Evolutionary conservation across 2,888 invertebrate genomes (phyloP).

Genomic region (Entomobrya multifasciata): DNA sequence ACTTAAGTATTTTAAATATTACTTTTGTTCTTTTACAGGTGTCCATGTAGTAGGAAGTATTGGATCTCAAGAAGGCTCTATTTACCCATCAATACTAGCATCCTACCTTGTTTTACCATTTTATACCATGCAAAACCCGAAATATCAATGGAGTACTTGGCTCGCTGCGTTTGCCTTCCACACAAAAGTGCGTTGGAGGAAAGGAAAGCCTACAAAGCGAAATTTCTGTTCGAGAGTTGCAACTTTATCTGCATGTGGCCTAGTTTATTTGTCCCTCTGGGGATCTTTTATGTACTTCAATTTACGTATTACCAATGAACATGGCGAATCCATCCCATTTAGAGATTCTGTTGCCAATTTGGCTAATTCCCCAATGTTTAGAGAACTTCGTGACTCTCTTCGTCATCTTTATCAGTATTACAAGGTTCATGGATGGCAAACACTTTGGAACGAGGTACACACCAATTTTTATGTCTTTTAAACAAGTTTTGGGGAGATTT

Average conservation of each 20-base stretch:
- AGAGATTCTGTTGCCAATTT: conserved; percentile 94
- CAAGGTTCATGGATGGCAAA: conserved; percentile 92
- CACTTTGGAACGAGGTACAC: conserved; percentile 86
- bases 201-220: conserved; percentile 84
- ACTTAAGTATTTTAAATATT: too few relatives aligned
- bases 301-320: conserved; percentile 90
- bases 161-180: conserved; percentile 87
- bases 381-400: conserved; percentile 86
- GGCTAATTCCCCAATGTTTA: conserved; percentile 92
- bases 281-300: conserved; percentile 92
- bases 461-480: neutral
- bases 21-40: too few relatives aligned
- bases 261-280: conserved; percentile 88
- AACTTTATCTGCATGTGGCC: conserved; percentile 85
- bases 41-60: conserved; percentile 95
- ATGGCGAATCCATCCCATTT: conserved; percentile 93
- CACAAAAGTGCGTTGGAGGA: conserved; percentile 91
- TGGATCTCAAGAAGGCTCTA: conserved; percentile 89
- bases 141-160: conserved; percentile 81
- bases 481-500: neutral
- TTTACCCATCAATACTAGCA: conserved; percentile 87
- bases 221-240: conserved; percentile 83
- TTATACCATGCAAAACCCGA: conserved; percentile 87
- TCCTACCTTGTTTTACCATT: conserved; percentile 89
- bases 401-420: conserved; percentile 89